phyloP scores from a whole-genome alignment of 2,113 vertebrate species.

The Melanocharis versteri region DNA sequence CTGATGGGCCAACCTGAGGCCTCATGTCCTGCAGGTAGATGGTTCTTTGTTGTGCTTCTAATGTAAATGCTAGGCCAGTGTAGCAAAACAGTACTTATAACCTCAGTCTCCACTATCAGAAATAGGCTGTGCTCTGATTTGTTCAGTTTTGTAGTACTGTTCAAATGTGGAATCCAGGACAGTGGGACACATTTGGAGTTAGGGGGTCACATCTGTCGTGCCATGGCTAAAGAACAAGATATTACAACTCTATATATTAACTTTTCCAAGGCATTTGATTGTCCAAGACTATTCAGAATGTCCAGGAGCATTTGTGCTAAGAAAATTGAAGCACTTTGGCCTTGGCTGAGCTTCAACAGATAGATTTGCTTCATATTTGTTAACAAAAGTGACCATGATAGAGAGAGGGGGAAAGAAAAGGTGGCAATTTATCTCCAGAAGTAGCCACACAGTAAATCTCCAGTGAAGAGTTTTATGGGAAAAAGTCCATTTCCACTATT shows the following conservation, averaged over 20 bases:
- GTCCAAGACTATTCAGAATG: neutral
- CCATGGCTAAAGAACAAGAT: neutral
- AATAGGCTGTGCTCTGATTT: neutral
- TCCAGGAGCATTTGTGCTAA: neutral
- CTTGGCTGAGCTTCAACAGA: neutral
- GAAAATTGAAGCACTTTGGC: neutral
- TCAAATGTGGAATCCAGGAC: neutral
- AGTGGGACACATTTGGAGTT: neutral
- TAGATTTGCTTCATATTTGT: slow-evolving; percentile 5
- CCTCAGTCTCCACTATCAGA: neutral
- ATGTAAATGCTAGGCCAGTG: rapidly evolving
- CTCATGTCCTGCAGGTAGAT: rapidly evolving
- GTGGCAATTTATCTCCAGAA: slow-evolving; percentile 16
- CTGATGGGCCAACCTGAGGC: neutral
- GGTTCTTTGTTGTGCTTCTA: neutral
- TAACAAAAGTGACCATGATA: neutral
- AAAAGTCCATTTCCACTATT: neutral
- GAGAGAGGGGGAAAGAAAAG: neutral
- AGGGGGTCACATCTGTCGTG: neutral
- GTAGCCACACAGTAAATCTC: slow-evolving; percentile 2
- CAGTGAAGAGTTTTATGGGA: neutral
- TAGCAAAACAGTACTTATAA: neutral
- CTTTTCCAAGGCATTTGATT: neutral
- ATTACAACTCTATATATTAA: neutral
- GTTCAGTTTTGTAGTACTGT: neutral